Conservation (phyloP, 2,888 invertebrate species). For the Sminthurides aquaticus region DNA sequence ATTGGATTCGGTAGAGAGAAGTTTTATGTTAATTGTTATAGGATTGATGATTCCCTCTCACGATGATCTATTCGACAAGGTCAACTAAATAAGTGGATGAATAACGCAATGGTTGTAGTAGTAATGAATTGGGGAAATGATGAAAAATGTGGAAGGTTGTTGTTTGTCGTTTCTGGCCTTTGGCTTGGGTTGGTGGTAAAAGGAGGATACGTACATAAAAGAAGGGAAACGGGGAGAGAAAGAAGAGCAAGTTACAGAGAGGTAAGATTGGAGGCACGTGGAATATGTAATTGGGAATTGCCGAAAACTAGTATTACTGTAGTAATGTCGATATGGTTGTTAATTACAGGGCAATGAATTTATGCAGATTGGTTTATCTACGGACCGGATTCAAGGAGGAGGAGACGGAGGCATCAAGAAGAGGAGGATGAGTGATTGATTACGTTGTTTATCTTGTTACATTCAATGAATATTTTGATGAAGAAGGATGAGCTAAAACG, state of each 20-base stretch:
- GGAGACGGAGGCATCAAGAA: not conserved
- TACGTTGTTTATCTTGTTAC: not conserved
- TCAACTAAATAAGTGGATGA: not conserved
- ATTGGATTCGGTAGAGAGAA: not conserved
- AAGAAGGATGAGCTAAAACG: too few species aligned
- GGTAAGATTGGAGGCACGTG: not conserved
- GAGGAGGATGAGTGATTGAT: not conserved
- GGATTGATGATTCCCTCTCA: not conserved
- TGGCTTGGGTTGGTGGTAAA: not conserved
- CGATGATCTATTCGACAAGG: slow-evolving; percentile 7
- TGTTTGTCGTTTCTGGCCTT: too few species aligned
- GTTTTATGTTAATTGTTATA: not conserved
- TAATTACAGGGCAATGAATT: not conserved
- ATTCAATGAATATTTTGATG: not conserved
- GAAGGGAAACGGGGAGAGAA: not conserved
- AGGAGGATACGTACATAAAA: not conserved
- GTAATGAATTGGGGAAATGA: too few species aligned
- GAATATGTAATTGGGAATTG: not conserved
- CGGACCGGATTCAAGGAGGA: not conserved
- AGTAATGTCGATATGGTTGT: not conserved
- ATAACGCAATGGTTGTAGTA: not conserved
- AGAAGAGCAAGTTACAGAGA: too few species aligned
- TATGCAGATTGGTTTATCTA: not conserved
- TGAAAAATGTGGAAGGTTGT: too few species aligned
- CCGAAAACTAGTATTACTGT: not conserved